These are phyloP conservation scores for Ophioninae sp. DNA, from an alignment of 2,888 invertebrate species.

Conservation along the genomic window DNA sequence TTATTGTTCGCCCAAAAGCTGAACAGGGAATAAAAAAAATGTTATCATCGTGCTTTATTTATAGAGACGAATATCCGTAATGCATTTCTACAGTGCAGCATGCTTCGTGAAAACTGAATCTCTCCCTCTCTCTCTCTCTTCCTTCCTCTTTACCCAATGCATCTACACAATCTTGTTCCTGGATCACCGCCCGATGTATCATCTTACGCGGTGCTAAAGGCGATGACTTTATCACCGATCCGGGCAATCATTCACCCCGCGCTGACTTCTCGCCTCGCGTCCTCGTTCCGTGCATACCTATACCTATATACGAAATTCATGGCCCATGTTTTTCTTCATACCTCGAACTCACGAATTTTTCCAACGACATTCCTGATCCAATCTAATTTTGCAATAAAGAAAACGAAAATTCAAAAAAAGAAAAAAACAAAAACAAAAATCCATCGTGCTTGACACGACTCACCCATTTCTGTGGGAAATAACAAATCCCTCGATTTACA, in stretches of 20 bases:
- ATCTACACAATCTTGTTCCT: conserved; percentile 74
- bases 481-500: neutral
- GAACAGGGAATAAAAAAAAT: too few species aligned
- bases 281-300: conserved; percentile 44
- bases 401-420: neutral
- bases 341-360: neutral
- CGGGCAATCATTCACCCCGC: conserved; percentile 75
- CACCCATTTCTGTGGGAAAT: neutral
- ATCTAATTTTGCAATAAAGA: neutral
- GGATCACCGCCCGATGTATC: conserved; percentile 80
- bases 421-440: too few species aligned
- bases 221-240: conserved; percentile 81
- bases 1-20: too few species aligned
- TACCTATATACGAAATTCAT: neutral
- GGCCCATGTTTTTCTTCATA: neutral
- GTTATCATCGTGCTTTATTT: conserved; percentile 12
- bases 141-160: conserved; percentile 13
- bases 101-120: neutral
- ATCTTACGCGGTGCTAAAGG: conserved; percentile 80
- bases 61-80: conserved; percentile 44
- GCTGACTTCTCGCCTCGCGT: conserved; percentile 64
- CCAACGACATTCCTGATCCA: neutral
- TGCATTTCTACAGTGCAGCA: conserved; percentile 15
- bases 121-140: conserved; percentile 5
- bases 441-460: neutral